These are phyloP conservation scores for Mesembrinibis cayennensis DNA, from an alignment of 2,113 vertebrate species.

Conservation along the genomic window DNA sequence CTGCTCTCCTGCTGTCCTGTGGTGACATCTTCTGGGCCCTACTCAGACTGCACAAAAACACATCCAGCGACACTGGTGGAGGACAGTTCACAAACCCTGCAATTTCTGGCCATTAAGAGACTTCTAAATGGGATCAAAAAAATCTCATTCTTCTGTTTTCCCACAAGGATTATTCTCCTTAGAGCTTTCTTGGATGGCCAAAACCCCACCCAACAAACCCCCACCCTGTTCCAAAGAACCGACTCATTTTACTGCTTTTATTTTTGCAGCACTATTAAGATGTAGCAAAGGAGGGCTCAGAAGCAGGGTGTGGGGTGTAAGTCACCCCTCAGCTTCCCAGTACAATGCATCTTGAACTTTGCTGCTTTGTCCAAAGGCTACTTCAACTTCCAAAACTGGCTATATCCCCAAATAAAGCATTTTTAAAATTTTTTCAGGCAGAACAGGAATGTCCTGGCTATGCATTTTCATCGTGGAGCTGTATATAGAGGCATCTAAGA, in stretches of 20 bases:
- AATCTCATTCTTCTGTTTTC: neutral
- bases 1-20: neutral
- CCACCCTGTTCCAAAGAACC: neutral
- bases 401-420: neutral
- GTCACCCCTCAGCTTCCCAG: neutral
- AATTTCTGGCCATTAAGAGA: neutral
- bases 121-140: neutral
- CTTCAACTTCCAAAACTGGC: neutral
- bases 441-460: neutral
- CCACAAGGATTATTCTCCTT: neutral
- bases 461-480: neutral
- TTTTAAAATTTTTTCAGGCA: neutral
- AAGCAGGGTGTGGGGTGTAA: neutral
- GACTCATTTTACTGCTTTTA: neutral
- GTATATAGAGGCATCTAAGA: neutral
- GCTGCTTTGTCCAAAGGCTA: neutral
- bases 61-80: fast-evolving
- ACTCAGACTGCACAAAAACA: neutral
- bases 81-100: neutral
- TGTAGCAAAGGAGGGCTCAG: neutral
- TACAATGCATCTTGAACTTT: neutral
- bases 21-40: constrained; percentile 45
- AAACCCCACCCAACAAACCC: neutral
- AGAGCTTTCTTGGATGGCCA: neutral
- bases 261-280: neutral